Base-by-base conservation (phyloP, 1,140 invertebrate genomes). In the Teleopsis dalmanni region DNA sequence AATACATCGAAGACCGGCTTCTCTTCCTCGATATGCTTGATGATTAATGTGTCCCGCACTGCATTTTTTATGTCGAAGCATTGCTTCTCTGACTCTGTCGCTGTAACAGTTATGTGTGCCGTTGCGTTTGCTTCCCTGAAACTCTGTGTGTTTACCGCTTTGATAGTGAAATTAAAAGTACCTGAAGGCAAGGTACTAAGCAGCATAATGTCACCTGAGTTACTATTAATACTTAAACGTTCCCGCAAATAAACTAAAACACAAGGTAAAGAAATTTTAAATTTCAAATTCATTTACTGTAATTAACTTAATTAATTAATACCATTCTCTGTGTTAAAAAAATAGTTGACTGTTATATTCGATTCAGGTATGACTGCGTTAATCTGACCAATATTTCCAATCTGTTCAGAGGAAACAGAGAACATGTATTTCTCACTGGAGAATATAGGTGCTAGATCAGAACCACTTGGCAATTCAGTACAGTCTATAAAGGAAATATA, bases 11-110 rank as follows among this genome's bases (percentile, higher is more conserved):
- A 19, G 22, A 25, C 26, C 2, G 13, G 22, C 4, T 19, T 35
- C 45, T 47, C 45, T 16, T 47, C 45, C 13, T 47, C 34, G 1
- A 47, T 11, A 21, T 47, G 35, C 21, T 23, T 36, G 13, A 47
- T 27, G 9, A 47, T 14, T n/a, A 47, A 19, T 0, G 45, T 37
- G 21, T 47, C 36, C 22, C 18, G 31, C n/a, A 47, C 45, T 1
- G 25, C 22, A 0, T n/a, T 4, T 4, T n/a, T n/a, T n/a, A 23
- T 23, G 5, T 37, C 22, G 31, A 22, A 44, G 3, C 31, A 31
- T 33, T 44, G 31, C 7, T 31, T 33, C 19, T 44, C 27, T n/a
- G n/a, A n/a, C 16, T 44, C 42, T 11, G 31, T 33, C n/a, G 10
- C 13, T 11, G 13, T 22, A 3, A 47, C 34, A 13, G 35, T 27